These are phyloP conservation scores for Machaerirhynchus nigripectus DNA, from an alignment of 2,113 vertebrate species.

Conservation along the genomic window DNA sequence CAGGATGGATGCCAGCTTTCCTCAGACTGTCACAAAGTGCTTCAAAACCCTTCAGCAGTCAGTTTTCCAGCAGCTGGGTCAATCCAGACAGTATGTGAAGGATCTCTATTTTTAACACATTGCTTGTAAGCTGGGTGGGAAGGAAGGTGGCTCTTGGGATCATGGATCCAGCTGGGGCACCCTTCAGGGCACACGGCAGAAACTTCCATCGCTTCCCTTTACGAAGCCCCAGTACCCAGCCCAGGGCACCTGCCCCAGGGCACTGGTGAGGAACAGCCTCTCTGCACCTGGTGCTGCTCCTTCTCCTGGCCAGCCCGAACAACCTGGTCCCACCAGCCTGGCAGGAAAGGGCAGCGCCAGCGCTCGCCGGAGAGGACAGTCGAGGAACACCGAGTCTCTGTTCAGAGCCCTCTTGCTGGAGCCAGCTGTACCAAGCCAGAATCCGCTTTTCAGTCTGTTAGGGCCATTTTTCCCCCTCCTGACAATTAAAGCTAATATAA, in stretches of 20 bases:
- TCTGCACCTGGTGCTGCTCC: not conserved
- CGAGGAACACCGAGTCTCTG: not conserved
- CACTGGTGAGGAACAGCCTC: not conserved
- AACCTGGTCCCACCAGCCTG: not conserved
- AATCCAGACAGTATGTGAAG: not conserved
- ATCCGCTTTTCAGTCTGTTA: not conserved
- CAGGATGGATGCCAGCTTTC: not conserved
- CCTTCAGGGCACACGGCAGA: not conserved
- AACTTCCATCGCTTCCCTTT: rapidly evolving
- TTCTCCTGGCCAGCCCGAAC: not conserved
- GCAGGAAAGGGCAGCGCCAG: not conserved
- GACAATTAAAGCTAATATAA: slow-evolving; percentile 24
- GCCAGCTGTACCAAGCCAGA: not conserved
- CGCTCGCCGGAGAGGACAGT: not conserved
- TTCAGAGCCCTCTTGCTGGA: not conserved
- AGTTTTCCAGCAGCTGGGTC: not conserved
- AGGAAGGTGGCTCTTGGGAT: not conserved
- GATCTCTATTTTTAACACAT: not conserved
- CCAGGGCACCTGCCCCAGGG: not conserved
- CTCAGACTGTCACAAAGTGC: not conserved
- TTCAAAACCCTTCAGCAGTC: not conserved
- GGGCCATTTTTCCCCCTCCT: not conserved
- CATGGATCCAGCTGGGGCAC: not conserved
- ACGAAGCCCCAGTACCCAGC: rapidly evolving
- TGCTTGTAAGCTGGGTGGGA: not conserved